These are phyloP conservation scores for Corythornis cristatus DNA, from an alignment of 2,113 vertebrate genomes.

Conservation along the genomic window DNA sequence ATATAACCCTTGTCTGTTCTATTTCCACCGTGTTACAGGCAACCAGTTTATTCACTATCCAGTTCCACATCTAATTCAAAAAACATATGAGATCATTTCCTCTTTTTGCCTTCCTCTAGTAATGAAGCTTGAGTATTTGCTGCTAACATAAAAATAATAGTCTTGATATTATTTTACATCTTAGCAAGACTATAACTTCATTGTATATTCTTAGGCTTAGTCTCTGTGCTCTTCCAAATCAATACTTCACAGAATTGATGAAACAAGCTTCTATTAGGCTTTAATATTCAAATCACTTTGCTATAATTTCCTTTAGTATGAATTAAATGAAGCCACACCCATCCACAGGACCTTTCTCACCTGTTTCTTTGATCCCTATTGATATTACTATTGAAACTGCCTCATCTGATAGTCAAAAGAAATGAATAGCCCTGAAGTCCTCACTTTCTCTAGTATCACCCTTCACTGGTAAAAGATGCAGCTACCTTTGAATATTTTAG, in stretches of 20 bases:
- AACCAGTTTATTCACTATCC: background rate
- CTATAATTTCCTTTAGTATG: background rate
- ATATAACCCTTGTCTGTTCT: background rate
- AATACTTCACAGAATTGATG: background rate
- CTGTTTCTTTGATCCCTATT: background rate
- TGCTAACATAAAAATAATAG: background rate
- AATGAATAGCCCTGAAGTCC: background rate
- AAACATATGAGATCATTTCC: background rate
- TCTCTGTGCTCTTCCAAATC: background rate
- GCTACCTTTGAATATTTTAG: background rate
- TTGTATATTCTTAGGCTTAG: background rate
- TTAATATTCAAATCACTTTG: background rate
- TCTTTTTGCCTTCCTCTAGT: background rate
- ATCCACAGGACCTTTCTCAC: background rate
- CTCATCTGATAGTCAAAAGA: background rate
- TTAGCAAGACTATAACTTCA: background rate
- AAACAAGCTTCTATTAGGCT: background rate
- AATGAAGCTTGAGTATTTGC: background rate
- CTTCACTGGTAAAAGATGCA: background rate
- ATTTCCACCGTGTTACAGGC: background rate
- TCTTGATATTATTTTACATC: background rate
- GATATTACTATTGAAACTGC: background rate
- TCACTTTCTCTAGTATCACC: background rate
- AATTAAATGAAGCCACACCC: background rate
- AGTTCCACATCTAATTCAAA: rapidly evolving